Base-by-base conservation (phyloP, 2,113 vertebrate genomes). In the Sclerurus mexicanus region DNA sequence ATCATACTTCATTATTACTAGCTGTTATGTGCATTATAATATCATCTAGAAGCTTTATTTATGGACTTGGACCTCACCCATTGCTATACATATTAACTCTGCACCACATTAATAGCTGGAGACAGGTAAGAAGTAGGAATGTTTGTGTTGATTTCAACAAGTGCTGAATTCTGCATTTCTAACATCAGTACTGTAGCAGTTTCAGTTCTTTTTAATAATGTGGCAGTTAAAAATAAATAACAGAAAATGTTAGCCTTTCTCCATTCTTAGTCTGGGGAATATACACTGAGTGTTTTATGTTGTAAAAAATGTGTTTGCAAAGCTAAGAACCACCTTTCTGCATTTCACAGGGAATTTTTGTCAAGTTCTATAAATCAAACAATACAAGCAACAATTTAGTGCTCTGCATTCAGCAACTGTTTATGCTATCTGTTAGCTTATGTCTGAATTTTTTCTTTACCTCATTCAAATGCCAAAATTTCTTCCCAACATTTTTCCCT, bases 331-430 rank as follows among this genome's bases (percentile, higher is more conserved):
- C n/a, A 85, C 85, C 76, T 76, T 12, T 6, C n/a, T 42, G 42
- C 46, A 44, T 82, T 95, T 95, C 77, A 89, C 18, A 56, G 85
- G 75, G 69, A 69, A 73, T 85, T 90, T 94, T 96, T 94, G 79
- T 95, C 96, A 87, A 76, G 55, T 80, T 92, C 72, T 58, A 74
- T 85, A 74, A 85, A 93, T 88, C 92, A 88, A 79, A 82, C 33
- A 68, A 72, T 35, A 60, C 19, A 75, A 85, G 35, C 9, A 82
- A 81, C 44, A 67, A 87, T 89, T 87, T 74, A 55, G 25, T 50
- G 35, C 14, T 87, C n/a, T 50, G 25, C 33, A 24, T 67, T 82
- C 73, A 60, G 67, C 78, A 77, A 49, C 42, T 73, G 42, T 92
- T 94, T 68, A 23, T 18, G 23, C 56, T 62, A 55, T n/a, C 30